phyloP scores from a whole-genome alignment of 2,888 invertebrate genomes.

The Bimastos eiseni region DNA sequence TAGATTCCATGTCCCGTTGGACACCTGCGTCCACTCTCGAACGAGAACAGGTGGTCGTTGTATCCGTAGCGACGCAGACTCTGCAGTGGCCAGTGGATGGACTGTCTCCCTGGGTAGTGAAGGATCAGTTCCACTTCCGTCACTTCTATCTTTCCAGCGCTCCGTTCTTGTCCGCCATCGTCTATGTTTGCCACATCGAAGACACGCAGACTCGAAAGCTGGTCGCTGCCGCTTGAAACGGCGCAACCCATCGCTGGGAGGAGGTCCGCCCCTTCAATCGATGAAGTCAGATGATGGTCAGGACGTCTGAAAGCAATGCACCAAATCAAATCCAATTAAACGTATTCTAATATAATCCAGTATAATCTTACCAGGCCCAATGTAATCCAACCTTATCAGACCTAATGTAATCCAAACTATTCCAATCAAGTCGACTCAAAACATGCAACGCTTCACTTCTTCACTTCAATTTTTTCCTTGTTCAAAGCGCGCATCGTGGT shows the following conservation, averaged over 20 bases:
- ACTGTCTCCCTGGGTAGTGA: conserved; percentile 78
- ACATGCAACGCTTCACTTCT: no score
- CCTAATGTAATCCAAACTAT: no score
- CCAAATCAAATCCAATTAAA: background rate
- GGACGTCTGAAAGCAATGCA: background rate
- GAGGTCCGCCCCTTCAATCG: background rate
- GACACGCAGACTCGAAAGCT: background rate
- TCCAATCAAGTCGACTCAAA: no score
- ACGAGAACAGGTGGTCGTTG: conserved; percentile 72
- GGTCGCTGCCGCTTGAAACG: background rate
- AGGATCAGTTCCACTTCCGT: conserved; percentile 81
- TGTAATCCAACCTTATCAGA: no score
- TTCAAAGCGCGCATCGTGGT: no score
- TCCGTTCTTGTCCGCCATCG: conserved; percentile 75
- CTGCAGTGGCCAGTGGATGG: conserved; percentile 85
- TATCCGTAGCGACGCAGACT: conserved; percentile 88
- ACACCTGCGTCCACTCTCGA: conserved; percentile 82
- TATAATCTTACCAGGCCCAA: no score
- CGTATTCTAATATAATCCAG: no score
- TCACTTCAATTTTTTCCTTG: no score
- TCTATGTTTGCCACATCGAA: conserved; percentile 85
- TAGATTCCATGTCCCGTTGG: conserved; percentile 91
- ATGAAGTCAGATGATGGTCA: background rate
- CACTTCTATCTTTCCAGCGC: conserved; percentile 83
- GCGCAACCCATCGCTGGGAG: background rate